Evolutionary conservation across 2,113 vertebrate genomes (phyloP).

Genomic region (Calyptomena viridis): DNA sequence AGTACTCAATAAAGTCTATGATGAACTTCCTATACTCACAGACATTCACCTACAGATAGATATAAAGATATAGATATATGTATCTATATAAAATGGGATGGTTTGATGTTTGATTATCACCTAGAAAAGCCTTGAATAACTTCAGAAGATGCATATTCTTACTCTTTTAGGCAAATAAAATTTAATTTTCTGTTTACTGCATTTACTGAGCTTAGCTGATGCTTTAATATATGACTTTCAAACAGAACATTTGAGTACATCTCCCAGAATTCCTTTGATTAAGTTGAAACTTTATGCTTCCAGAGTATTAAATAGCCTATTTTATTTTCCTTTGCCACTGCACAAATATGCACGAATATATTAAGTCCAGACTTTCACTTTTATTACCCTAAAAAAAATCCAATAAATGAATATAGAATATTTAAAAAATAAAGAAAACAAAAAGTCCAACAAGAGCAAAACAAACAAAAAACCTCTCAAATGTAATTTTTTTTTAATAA

Average conservation of each 20-base stretch:
- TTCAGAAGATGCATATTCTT: background rate
- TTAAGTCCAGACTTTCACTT: background rate
- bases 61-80: background rate
- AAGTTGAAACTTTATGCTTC: background rate
- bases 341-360: background rate
- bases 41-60: background rate
- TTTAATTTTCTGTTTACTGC: background rate
- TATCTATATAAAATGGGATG: background rate
- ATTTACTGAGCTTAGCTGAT: background rate
- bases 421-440: background rate
- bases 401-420: background rate
- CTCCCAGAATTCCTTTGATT: background rate
- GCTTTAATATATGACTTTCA: background rate
- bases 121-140: background rate
- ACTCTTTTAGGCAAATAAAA: background rate
- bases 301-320: background rate
- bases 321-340: background rate
- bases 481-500: background rate
- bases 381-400: background rate
- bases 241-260: background rate
- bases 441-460: background rate
- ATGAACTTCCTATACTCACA: background rate
- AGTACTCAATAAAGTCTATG: background rate
- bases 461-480: background rate
- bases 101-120: background rate